These are phyloP conservation scores for Apodemus agrarius DNA, from an alignment of 2,797 vertebrate genomes.

Conservation along the genomic window DNA sequence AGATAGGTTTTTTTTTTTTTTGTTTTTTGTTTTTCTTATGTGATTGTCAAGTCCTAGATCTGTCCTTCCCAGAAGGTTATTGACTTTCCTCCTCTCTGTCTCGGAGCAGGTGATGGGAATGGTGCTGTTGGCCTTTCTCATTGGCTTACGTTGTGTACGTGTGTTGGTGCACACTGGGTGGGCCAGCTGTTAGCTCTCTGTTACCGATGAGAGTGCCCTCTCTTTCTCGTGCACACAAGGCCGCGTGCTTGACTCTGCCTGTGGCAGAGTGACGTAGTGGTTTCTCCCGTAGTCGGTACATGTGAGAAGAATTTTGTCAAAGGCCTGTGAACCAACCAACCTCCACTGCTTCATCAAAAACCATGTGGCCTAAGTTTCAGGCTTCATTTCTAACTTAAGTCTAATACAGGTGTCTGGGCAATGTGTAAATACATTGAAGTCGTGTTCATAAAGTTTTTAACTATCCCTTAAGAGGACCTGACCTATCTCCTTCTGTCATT, in stretches of 20 bases:
- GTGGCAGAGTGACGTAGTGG: not conserved
- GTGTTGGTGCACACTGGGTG: not conserved
- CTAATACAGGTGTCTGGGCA: not conserved
- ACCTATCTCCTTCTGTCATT: not conserved
- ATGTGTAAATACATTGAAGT: slow-evolving; percentile 2
- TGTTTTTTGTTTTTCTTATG: not conserved
- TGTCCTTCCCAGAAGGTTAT: not conserved
- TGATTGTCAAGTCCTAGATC: not conserved
- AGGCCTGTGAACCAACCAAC: not conserved
- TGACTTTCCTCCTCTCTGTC: slow-evolving; percentile 34
- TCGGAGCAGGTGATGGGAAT: not conserved
- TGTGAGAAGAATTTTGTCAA: not conserved
- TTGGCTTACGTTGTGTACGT: not conserved
- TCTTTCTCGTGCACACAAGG: not conserved
- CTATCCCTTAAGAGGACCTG: not conserved
- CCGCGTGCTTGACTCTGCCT: not conserved
- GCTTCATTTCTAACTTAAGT: slow-evolving; percentile 1
- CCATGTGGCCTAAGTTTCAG: slow-evolving; percentile 7
- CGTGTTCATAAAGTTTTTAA: not conserved
- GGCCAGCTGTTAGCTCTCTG: slow-evolving; percentile 33
- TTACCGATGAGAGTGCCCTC: not conserved
- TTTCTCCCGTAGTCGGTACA: not conserved
- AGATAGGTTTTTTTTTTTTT: too few species aligned
- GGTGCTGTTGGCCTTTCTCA: not conserved
- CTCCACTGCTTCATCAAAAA: not conserved